Evolutionary conservation across 2,888 invertebrate genomes (phyloP), one percentile per base, ranked within the genome.

Genomic region (Antitype chi): DNA sequence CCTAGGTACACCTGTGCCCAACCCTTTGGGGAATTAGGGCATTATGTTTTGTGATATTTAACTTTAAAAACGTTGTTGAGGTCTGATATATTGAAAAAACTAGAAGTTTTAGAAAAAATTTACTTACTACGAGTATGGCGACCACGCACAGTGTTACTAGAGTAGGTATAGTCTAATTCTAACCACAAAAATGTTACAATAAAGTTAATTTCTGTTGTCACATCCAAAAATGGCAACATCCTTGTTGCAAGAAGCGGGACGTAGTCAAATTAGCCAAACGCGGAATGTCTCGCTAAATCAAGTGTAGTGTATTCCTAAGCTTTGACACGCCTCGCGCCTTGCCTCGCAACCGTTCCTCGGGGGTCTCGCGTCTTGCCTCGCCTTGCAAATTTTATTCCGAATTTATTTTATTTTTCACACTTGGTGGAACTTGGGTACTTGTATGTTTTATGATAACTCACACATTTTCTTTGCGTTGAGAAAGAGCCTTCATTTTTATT

Each of bases 231-330:
- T 47, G 62, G 0, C 5, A 13, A 43, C 55, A 71, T 85, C 80
- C 9, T 55, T 23, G 80, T 76, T 28, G 8, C 59, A 75, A 85
- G 85, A 80, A 76, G 28, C 85, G 84, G 81, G 81, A 80, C 88
- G 85, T 81, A 89, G 87, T 89, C 90, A 93, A 94, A 94, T 94
- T 94, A 94, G 91, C 90, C 90, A 91, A 92, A 93, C 90, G 89
- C 90, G 90, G 89, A 91, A 91, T 89, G 90, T 85, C 89, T 92
- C 87, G 90, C 89, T 91, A 91, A 94, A 93, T 94, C 93, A 92
- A 92, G 90, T 90, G 86, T 83, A 90, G 87, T 87, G 89, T 82
- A 80, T 74, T 79, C 81, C 57, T 63, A 64, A 84, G 79, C 82
- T 84, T 86, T 82, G 85, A 88, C 80, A 75, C 60, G 49, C 49